A percentile compares a stretch with the other conserved stretches of the same genome.
These are phyloP conservation scores for Polyploca ridens DNA, from an alignment of 2,888 invertebrate species.

Conservation along the genomic window DNA sequence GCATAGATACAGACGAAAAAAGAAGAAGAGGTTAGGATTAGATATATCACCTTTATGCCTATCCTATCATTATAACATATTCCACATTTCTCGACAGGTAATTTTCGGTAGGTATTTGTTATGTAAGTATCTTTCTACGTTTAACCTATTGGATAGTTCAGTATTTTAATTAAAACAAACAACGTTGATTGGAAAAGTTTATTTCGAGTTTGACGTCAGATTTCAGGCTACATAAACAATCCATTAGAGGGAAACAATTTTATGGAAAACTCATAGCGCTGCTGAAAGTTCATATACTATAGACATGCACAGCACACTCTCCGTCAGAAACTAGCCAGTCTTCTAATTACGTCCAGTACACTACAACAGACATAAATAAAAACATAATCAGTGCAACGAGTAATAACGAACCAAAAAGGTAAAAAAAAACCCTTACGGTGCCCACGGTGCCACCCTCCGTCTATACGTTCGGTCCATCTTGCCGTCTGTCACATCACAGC, in stretches of 20 bases:
- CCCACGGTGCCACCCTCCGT: too few species aligned
- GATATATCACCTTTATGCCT: too few species aligned
- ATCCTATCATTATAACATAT: neutral
- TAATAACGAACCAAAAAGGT: neutral
- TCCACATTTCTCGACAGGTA: neutral
- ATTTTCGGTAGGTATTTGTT: neutral
- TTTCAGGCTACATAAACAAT: conserved; percentile 37
- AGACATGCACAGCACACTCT: conserved; percentile 20
- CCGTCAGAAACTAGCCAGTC: conserved; percentile 21
- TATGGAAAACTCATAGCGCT: conserved; percentile 29
- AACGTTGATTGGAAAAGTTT: conserved; percentile 27
- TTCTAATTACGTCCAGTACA: conserved; percentile 21
- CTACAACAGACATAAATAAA: too few species aligned
- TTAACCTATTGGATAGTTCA: conserved; percentile 21
- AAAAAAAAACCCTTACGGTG: neutral
- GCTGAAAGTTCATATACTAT: conserved; percentile 26
- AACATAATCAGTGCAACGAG: too few species aligned
- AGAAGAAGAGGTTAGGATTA: too few species aligned
- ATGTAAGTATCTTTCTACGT: conserved; percentile 11
- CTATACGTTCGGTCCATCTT: too few species aligned
- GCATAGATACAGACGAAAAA: too few species aligned
- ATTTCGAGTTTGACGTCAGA: conserved; percentile 39
- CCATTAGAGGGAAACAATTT: conserved; percentile 38
- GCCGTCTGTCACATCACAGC: too few species aligned
- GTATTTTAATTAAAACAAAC: conserved; percentile 41